Conservation (phyloP, 2,888 invertebrate genomes). For the Actias luna region DNA sequence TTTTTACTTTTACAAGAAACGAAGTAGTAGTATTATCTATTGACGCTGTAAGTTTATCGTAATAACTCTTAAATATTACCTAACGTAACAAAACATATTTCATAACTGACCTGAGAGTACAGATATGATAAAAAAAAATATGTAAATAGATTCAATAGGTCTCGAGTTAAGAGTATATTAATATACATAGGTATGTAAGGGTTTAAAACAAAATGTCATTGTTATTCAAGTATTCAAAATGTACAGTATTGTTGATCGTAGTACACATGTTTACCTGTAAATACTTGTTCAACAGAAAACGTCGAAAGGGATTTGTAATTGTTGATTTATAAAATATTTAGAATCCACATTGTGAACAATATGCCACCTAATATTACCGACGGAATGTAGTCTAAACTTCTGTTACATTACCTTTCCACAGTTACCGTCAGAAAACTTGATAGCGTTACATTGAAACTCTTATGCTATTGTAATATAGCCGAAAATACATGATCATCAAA, state of each 20-base stretch:
- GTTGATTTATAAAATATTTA: conserved; percentile 50
- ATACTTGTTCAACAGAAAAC: not conserved
- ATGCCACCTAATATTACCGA: conserved; percentile 52
- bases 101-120: too few species aligned
- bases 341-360: conserved; percentile 53
- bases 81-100: too few species aligned
- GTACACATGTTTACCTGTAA: not conserved
- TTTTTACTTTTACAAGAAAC: too few species aligned
- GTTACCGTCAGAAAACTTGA: conserved; percentile 23
- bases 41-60: too few species aligned
- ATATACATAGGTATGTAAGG: too few species aligned
- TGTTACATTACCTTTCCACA: conserved; percentile 39
- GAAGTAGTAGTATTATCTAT: too few species aligned
- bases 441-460: conserved; percentile 21
- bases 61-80: too few species aligned
- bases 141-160: too few species aligned
- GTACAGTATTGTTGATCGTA: not conserved
- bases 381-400: conserved; percentile 72
- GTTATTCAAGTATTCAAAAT: not conserved
- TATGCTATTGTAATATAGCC: conserved; percentile 28
- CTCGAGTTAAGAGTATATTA: too few species aligned
- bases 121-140: too few species aligned
- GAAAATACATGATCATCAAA: conserved; percentile 23
- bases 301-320: conserved; percentile 31
- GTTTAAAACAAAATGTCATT: not conserved